Base-by-base conservation (phyloP, 2,797 vertebrate genomes). In the Manis javanica region DNA sequence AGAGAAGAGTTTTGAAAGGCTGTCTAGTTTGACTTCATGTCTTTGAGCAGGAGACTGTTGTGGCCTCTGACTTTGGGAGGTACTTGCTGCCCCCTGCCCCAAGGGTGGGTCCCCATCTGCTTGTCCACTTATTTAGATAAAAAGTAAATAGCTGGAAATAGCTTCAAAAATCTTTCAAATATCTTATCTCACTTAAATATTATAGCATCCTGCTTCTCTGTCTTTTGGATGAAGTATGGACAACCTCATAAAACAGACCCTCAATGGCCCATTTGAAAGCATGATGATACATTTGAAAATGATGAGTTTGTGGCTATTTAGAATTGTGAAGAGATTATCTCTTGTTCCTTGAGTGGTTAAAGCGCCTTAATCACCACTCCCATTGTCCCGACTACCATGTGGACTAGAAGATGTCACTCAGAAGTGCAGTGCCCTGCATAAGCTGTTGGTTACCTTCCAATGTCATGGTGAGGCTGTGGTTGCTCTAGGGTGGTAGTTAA, bases 321-420 rank as follows among this genome's bases (percentile, higher is more conserved):
- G 15, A 78, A 72, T 94, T 42, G 9, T 82, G 8, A 81, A 72
- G 61, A 77, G 71, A 59, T 88, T 51, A 71, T 51, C 55, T 83
- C n/a, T 89, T 93, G 31, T 95, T 90, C 37, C 31, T 51, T 55
- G 49, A 71, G 15, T 85, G 88, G 75, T 46, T 53, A 31, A 90
- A 87, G 77, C 16, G 83, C 16, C 7, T 3, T 79, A 77, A 19
- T 68, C 75, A 39, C 24, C 3, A 9, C 18, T 68, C 26, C 31
- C 74, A 2, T 86, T 90, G 69, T 94, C 49, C 23, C 18, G 34
- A 24, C 5, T n/a, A 34, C 74, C 26, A 15, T 63, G 23, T 74
- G 49, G 49, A 75, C 31, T 81, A 49, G 51, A 53, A 82, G 42
- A 51, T 87, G 71, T 78, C 75, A 63, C 31, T 34, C 4, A 85